phyloP scores from a whole-genome alignment of 2,888 invertebrate species.

The Muscina levida region DNA sequence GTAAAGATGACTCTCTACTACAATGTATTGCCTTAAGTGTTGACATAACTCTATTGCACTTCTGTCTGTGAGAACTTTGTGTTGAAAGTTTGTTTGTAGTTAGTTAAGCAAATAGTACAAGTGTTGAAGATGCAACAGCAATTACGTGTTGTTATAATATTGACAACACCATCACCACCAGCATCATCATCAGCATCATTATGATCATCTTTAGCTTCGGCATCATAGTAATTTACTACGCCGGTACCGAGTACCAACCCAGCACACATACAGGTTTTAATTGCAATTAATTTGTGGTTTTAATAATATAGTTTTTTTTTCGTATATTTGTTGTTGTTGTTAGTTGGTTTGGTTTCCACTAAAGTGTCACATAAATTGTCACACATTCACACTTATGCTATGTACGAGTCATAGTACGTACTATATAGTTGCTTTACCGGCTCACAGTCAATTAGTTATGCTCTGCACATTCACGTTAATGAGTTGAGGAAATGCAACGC shows the following conservation, averaged over 20 bases:
- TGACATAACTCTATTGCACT: conserved; percentile 16
- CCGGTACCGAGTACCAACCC: no score
- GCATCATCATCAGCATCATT: neutral
- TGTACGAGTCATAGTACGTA: no score
- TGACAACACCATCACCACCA: neutral
- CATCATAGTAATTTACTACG: neutral
- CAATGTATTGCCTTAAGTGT: conserved; percentile 2
- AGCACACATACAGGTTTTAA: conserved; percentile 46
- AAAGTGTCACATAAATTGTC: conserved; percentile 25
- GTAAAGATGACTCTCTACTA: no score
- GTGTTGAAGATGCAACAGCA: neutral
- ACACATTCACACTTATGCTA: conserved; percentile 11
- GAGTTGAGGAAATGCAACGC: conserved; percentile 37
- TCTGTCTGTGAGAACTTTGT: neutral
- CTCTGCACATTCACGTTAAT: conserved; percentile 21
- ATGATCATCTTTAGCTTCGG: neutral
- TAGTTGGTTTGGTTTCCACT: no score
- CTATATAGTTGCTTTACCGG: neutral
- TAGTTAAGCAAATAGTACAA: conserved; percentile 4
- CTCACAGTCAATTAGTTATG: conserved; percentile 1
- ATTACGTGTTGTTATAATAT: neutral
- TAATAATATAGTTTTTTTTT: no score
- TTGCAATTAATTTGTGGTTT: conserved; percentile 56
- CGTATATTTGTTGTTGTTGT: no score
- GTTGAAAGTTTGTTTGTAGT: neutral